Evolutionary conservation across 2,797 vertebrate genomes (phyloP), one percentile per base, ranked within the genome.

Genomic region (Paguma larvata): DNA sequence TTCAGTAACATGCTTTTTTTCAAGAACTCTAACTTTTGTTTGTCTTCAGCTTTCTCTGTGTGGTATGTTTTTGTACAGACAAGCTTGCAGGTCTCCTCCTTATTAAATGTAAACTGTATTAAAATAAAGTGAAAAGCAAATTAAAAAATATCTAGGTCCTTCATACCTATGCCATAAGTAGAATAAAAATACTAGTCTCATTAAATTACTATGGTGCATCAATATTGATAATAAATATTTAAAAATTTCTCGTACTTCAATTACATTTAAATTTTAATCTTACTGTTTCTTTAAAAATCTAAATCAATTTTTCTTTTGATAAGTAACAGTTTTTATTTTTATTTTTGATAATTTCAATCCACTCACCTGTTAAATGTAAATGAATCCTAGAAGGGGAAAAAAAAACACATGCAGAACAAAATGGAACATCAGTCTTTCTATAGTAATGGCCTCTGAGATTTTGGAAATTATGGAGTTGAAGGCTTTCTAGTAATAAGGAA

Each of bases 1-100:
- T 99, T 99, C 94, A 99, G 98, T 2, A 99, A 98, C 99, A 99
- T 99, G 95, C 99, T 99, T 97, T 99, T 99, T 98, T 99, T 99
- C 96, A 99, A 98, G 94, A 99, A 99, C 92, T 99, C 99, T 98
- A 99, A 97, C 62, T 99, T 99, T 97, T 98, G 98, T 96, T 99
- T 99, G 92, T 99, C 99, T 87, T 99, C 97, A 8, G 98, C 44
- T 70, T 98, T 99, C 70, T 96, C 98, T 63, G 98, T 98, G 97
- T 99, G 98, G 59, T 99, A 99, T 1, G 97, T 96, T 98, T 99
- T 99, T 53, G 98, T 99, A 94, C 99, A 99, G 89, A 99, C 99
- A 89, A 97, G 94, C 92, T 98, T 98, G 98, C 99, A 99, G 0
- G 94, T 98, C 44, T 99, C 99, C 41, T 98, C 68, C 79, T 99